phyloP scores from a whole-genome alignment of 2,888 invertebrate genomes.

The Oligia fasciuncula region DNA sequence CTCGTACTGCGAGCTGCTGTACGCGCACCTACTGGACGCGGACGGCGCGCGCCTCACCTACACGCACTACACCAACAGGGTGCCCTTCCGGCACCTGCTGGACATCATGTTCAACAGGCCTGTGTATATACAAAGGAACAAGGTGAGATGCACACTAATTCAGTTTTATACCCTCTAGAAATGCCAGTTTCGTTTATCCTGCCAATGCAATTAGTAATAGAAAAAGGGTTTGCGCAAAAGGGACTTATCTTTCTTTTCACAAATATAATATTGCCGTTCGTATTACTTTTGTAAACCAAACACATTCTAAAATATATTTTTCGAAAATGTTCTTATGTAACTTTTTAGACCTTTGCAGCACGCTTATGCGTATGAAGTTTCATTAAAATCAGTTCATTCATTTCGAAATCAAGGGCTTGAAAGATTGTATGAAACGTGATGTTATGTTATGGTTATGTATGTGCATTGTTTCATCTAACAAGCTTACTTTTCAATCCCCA shows the following conservation, averaged over 20 bases:
- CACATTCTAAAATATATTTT: too few relatives aligned
- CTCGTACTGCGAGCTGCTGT: slow-evolving; percentile 94
- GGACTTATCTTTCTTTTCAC: too few relatives aligned
- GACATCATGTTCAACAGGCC: slow-evolving; percentile 95
- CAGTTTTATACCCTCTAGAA: neutral
- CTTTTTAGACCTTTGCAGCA: too few relatives aligned
- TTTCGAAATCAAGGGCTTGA: too few relatives aligned
- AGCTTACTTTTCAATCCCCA: slow-evolving; percentile 87
- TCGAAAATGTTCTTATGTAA: too few relatives aligned
- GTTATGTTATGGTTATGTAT: too few relatives aligned
- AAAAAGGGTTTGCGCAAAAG: too few relatives aligned
- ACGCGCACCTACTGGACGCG: slow-evolving; percentile 94
- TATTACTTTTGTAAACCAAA: too few relatives aligned
- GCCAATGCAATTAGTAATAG: neutral
- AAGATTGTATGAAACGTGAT: too few relatives aligned
- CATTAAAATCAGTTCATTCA: too few relatives aligned
- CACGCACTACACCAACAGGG: slow-evolving; percentile 94
- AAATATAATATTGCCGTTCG: too few relatives aligned
- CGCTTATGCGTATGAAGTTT: too few relatives aligned
- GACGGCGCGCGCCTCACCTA: slow-evolving; percentile 95
- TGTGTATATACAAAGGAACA: slow-evolving; percentile 93
- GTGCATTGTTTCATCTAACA: neutral
- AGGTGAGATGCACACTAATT: slow-evolving; percentile 81
- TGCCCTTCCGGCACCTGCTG: slow-evolving; percentile 92
- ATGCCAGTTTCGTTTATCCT: neutral